Evolutionary conservation across 2,888 invertebrate species (phyloP).

Genomic region (Xestia ashworthii): DNA sequence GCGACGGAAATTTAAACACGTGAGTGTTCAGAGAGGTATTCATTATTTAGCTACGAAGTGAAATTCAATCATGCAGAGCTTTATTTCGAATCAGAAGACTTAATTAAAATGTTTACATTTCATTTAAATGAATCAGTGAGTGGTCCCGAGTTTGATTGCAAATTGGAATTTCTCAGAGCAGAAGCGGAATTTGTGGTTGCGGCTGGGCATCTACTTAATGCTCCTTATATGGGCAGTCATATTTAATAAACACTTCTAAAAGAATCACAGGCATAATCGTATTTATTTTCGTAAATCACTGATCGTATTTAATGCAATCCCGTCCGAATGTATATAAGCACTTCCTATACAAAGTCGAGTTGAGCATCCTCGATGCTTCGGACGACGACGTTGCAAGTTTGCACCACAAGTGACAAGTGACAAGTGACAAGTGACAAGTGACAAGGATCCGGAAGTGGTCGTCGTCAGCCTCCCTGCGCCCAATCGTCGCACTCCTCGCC

Average conservation of each 20-base stretch:
- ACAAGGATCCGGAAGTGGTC: conserved; percentile 14
- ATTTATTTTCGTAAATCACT: background rate
- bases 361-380: background rate
- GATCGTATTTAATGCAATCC: background rate
- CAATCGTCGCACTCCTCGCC: background rate
- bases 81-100: background rate
- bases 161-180: background rate
- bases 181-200: background rate
- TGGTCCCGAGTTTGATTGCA: background rate
- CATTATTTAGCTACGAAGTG: background rate
- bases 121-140: background rate
- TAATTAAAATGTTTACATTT: background rate
- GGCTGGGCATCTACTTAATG: background rate
- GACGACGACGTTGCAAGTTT: conserved; percentile 4
- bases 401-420: no score
- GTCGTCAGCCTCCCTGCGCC: background rate
- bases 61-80: background rate
- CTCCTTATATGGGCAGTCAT: background rate
- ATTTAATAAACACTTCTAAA: background rate
- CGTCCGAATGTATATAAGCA: background rate
- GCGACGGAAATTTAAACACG: conserved; percentile 10
- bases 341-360: background rate
- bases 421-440: no score
- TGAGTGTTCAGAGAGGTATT: background rate
- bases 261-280: background rate